Conservation (phyloP, 2,888 invertebrate genomes). For the Yponomeuta malinellus region DNA sequence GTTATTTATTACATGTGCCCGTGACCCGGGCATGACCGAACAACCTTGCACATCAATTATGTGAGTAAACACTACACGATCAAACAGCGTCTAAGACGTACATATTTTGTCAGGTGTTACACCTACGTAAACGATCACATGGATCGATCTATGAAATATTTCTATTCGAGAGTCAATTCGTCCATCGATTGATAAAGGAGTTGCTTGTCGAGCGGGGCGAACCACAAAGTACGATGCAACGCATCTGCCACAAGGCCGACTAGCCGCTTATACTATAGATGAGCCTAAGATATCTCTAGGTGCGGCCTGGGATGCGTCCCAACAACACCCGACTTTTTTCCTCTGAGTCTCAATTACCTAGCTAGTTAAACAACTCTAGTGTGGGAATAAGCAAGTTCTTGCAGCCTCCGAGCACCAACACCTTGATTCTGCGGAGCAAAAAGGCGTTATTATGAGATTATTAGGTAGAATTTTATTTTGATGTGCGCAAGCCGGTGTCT, state of each 20-base stretch:
- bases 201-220: slow-evolving; percentile 16
- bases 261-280: slow-evolving; percentile 20
- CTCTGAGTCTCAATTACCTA: background rate
- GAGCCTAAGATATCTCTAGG: background rate
- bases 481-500: background rate
- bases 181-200: background rate
- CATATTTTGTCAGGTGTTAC: background rate
- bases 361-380: background rate
- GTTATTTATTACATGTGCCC: slow-evolving; percentile 4
- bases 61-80: slow-evolving; percentile 26
- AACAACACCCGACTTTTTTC: background rate
- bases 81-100: background rate
- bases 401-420: background rate
- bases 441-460: background rate
- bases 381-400: background rate
- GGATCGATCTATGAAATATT: background rate
- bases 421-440: background rate
- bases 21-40: slow-evolving; percentile 11
- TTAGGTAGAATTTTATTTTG: background rate
- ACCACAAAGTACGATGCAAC: slow-evolving; percentile 36
- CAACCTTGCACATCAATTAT: slow-evolving; percentile 42
- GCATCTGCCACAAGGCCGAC: slow-evolving; percentile 41
- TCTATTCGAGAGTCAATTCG: background rate
- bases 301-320: background rate
- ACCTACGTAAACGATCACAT: background rate